Evolutionary conservation across 1,140 invertebrate species (phyloP).

Genomic region (Dinoponera quadriceps): DNA sequence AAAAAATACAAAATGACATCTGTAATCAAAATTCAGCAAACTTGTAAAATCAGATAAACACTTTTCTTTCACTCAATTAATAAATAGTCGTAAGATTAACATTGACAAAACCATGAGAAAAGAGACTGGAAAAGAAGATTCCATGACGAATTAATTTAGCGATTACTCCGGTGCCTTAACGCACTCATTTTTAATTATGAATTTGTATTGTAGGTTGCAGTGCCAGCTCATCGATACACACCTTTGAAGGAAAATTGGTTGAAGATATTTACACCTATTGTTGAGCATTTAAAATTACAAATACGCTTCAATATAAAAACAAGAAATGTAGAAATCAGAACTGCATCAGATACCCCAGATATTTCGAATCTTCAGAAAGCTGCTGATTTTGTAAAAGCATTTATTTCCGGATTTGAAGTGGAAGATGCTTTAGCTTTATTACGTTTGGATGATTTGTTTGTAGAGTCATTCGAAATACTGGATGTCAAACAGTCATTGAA

Average conservation of each 20-base stretch:
- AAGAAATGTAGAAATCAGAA: slow-evolving; percentile 95
- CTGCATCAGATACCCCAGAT: slow-evolving; percentile 92
- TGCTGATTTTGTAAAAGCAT: slow-evolving; percentile 99
- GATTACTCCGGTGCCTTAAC: not conserved
- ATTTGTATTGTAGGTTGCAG: slow-evolving; percentile 86
- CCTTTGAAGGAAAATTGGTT: slow-evolving; percentile 98
- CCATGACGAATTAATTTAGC: not conserved
- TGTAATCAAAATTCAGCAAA: no score
- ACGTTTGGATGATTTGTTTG: slow-evolving; percentile 98
- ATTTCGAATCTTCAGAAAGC: slow-evolving; percentile 97
- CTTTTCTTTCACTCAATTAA: not conserved
- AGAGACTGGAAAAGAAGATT: no score
- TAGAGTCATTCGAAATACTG: slow-evolving; percentile 98
- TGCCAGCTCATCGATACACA: slow-evolving; percentile 93
- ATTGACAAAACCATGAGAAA: no score
- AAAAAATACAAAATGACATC: no score
- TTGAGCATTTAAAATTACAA: slow-evolving; percentile 97
- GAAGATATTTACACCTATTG: slow-evolving; percentile 98
- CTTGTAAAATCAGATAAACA: no score
- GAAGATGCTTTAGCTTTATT: slow-evolving; percentile 98
- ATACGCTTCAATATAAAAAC: slow-evolving; percentile 97
- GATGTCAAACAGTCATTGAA: slow-evolving; percentile 98
- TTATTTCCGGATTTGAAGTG: slow-evolving; percentile 98
- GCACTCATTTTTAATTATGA: slow-evolving; percentile 10
- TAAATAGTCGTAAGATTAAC: not conserved